Base-by-base conservation (phyloP, 2,888 invertebrate species). In the Bombylius major region DNA sequence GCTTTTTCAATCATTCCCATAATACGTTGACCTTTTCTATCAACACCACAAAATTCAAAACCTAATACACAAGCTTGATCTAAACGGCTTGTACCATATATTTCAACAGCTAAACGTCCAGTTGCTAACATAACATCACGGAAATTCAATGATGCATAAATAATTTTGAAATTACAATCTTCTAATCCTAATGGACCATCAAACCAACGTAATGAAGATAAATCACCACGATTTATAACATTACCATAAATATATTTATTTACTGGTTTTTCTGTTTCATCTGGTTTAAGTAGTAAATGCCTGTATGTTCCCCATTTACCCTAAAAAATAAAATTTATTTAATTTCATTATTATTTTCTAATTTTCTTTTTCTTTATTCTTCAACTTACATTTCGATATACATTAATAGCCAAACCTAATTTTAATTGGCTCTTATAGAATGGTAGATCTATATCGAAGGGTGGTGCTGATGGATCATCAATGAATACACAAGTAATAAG, bases 51-150 rank as follows among this genome's bases (percentile, higher is more conserved):
- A 62, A 80, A 79, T 63, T 88, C 87, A 59, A 86, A 81, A 0
- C 87, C 87, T 61, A 83, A 77, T 0, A 84, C 79, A 63, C 80
- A 81, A 61, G 82, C 83, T 62, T 88, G 82, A 11, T 79, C 75
- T 33, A 80, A 67, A n/a, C 85, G 76, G 1, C 77, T 78, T 39
- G 78, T 78, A 0, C 87, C 87, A 1, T 90, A 82, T 1, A 89
- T 82, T 69, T 96, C 95, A 0, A 83, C 82, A 8, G 88, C 84
- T 7, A 97, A 79, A 66, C 91, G 91, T 3, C 94, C 96, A 1
- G 90, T 90, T 0, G 95, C 91, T 1, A 91, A 78, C 97, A 97
- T 96, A 0, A 97, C 78, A 70, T 97, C 97, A 66, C 91, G 84
- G 82, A 96, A 97, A 75, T 97, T 98, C 13, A 97, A 70, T 0